Base-by-base conservation (phyloP, 2,888 invertebrate genomes). In the Drosophila heteroneura region DNA sequence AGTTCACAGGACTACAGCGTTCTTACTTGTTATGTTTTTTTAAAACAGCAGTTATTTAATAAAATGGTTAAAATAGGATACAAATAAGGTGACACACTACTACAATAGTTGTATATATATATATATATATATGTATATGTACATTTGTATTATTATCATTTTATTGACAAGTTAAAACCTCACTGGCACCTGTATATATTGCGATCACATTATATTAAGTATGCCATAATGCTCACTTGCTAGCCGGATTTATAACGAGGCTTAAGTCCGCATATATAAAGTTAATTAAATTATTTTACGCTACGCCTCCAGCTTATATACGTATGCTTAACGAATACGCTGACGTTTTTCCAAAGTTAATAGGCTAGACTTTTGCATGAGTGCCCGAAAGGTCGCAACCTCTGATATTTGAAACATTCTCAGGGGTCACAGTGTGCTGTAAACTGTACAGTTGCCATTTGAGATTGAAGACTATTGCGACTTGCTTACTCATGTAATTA, bases 211-310 rank as follows among this genome's bases (percentile, higher is more conserved):
- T 53, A 35, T 35, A 5, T 41, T 4, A 65, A n/a, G 33, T 28
- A 35, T 49, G 14, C n/a, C 14, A 39, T 16, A 33, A 10, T 26
- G 52, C 53, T 51, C 41, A 54, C 52, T 52, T 58, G 58, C 66
- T 67, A 70, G 75, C 51, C 62, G 41, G 73, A 61, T 78, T 58
- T 69, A 37, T 71, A 61, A 67, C 54, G 32, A 56, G 63, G 60
- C 37, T 69, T 61, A 51, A 57, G 44, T 51, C 28, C 28, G 33
- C 47, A 33, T 56, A 54, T 63, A 58, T 44, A 49, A 74, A 66
- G 72, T 56, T 70, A 80, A 82, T 80, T 74, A 44, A 78, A 80
- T 76, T 63, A 73, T 71, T 79, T 81, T 30, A 66, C 62, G 71
- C 64, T 47, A 57, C 58, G 58, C 51, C 58, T 49, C 22, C 47